Conservation (phyloP, 2,888 invertebrate genomes). For the Stratiomys singularior region DNA sequence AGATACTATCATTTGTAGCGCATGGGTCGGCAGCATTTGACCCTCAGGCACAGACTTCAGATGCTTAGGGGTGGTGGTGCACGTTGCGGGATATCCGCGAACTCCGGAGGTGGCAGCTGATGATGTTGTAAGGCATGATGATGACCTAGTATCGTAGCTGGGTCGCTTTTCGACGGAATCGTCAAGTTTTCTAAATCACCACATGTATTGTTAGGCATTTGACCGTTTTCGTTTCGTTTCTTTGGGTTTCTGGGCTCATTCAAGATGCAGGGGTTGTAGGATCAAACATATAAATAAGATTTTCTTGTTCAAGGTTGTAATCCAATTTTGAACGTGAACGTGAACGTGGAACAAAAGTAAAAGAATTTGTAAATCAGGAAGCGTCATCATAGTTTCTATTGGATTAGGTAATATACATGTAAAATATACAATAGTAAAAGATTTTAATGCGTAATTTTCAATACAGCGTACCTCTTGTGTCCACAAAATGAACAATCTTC, state of each 20-base stretch:
- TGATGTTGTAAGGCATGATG: constrained; percentile 82
- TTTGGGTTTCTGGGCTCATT: constrained; percentile 70
- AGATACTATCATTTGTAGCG: constrained; percentile 80
- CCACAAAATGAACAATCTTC: too few species aligned
- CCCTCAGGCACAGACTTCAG: constrained; percentile 73
- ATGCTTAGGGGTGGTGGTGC: constrained; percentile 82
- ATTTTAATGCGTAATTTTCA: too few species aligned
- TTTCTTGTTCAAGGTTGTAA: too few species aligned
- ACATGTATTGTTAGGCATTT: constrained; percentile 89
- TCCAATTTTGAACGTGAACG: too few species aligned
- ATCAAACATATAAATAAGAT: too few species aligned
- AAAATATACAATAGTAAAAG: too few species aligned
- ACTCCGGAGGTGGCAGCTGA: constrained; percentile 86
- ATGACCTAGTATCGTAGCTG: constrained; percentile 78
- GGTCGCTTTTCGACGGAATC: constrained; percentile 72
- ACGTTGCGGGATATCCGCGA: constrained; percentile 82
- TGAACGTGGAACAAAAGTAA: too few species aligned
- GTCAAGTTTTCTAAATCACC: constrained; percentile 78
- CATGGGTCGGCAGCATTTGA: constrained; percentile 77
- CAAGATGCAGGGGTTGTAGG: too few species aligned
- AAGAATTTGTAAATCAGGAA: too few species aligned
- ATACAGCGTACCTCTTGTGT: too few species aligned
- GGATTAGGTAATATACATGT: too few species aligned
- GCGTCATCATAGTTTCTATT: too few species aligned
- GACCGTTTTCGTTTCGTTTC: constrained; percentile 84